Evolutionary conservation across 2,888 invertebrate genomes (phyloP).

Genomic region (Pharmacophagus antenor): DNA sequence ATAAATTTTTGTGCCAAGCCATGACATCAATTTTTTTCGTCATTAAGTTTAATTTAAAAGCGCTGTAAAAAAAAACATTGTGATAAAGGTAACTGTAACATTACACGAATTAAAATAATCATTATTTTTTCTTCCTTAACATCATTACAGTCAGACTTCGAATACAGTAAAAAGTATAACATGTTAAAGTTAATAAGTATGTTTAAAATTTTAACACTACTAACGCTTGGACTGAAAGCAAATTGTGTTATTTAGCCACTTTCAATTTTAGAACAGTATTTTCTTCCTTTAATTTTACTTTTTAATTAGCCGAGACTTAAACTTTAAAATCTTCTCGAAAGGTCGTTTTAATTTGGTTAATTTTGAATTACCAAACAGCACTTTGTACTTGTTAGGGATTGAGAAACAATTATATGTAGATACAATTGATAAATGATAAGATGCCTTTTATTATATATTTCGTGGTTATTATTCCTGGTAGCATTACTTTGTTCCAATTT

Average conservation of each 20-base stretch:
- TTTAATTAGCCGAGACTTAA: slow-evolving; percentile 23
- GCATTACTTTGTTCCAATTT: too few species aligned
- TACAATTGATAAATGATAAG: too few species aligned
- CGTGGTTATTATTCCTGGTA: too few species aligned
- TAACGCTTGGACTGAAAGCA: neutral
- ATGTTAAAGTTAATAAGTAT: neutral
- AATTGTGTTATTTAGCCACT: slow-evolving; percentile 15
- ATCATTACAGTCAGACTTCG: too few species aligned
- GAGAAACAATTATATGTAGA: neutral
- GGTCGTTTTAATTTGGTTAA: slow-evolving; percentile 19
- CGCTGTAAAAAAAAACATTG: too few species aligned
- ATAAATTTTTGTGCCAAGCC: too few species aligned
- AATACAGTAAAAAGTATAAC: neutral
- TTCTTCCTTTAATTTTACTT: slow-evolving; percentile 28
- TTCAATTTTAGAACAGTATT: slow-evolving; percentile 18
- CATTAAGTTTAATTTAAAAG: too few species aligned
- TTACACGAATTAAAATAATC: too few species aligned
- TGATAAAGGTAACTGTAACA: too few species aligned
- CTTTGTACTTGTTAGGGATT: slow-evolving; percentile 3
- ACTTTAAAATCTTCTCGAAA: slow-evolving; percentile 21
- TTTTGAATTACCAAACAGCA: slow-evolving; percentile 9
- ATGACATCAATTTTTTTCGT: too few species aligned
- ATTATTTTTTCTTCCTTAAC: too few species aligned
- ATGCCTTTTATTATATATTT: too few species aligned
- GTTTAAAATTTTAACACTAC: neutral